Base-by-base conservation (phyloP, 2,797 vertebrate genomes). In the Netta rufina region DNA sequence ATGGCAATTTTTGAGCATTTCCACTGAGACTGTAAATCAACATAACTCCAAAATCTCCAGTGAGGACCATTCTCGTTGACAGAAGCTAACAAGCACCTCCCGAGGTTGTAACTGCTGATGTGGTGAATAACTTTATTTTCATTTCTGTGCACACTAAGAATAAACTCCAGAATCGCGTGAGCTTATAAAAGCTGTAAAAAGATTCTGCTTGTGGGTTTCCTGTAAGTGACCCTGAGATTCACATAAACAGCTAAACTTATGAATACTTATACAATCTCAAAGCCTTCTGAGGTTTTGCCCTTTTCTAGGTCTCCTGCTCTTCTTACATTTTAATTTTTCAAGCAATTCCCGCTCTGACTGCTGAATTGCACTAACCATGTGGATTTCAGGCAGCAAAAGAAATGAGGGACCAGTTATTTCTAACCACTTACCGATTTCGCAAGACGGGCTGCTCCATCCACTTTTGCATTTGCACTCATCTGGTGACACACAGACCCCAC, bases 361-460 rank as follows among this genome's bases (percentile, higher is more conserved):
- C 18, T 15, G 74, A 41, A 8, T 1, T 90, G 24, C 1, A 13
- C 53, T 30, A 15, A 5, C 1, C n/a, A 1, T 1, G 2, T 38
- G 79, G 60, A 41, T 76, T 82, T 74, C 1, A 18, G 51, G 47
- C 8, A 38, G 24, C 28, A 33, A 21, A 62, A 66, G 38, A 17
- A 8, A 21, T 1, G 30, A 53, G 18, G 49, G 45, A 4, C 7
- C 28, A 24, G n/a, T 11, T 17, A 4, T 13, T 89, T 43, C 57
- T 75, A 28, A 6, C 3, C 57, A 72, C 79, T 95, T 95, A 98
- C 98, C 98, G 25, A 96, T 98, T 92, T 99, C 97, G 22, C 98
- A 98, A 3, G 98, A 98, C 8, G 96, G 98, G 67, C 98, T 98
- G 7, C 97, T 98, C 98, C 98, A 98, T 17, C 98, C 98, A 0